Base-by-base conservation (phyloP, 1,140 invertebrate genomes). In the Rhizoglyphus robini region DNA sequence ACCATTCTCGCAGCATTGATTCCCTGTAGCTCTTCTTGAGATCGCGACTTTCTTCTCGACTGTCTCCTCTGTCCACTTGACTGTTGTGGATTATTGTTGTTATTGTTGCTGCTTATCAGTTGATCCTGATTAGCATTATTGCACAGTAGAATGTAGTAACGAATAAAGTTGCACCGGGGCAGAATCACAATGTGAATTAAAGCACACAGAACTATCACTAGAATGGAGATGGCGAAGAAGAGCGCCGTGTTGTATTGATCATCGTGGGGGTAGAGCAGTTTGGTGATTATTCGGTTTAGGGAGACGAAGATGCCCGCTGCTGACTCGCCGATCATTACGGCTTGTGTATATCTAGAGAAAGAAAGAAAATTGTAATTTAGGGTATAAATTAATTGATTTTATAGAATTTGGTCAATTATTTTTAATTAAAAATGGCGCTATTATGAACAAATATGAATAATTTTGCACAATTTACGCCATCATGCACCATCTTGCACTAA, bases 241-340 rank as follows among this genome's bases (percentile, higher is more conserved):
- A 88, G 83, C 30, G 88, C 83, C 0, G 89, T 93, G 72, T 89
- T 92, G 31, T 84, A 75, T 57, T 83, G 77, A 71, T 86, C 79
- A 75, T 90, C 83, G 72, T 84, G 73, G 34, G 87, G 76, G n/a
- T 63, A 32, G 66, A 90, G 66, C 66, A 83, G 75, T 76, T 91
- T 92, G 0, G 88, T 92, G 25, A 88, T 69, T 51, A 92, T 88
- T 27, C 89, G 80, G 74, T 88, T 89, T 1, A 83, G 74, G 13
- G 88, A 92, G 3, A 90, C 86, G 76, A 88, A 82, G 63, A 92
- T 83, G 5, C 89, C 88, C 23, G 89, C 88, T 31, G 86, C 83
- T 80, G 87, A 93, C 83, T 94, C 90, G 61, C 90, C 90, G 20
- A 86, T 85, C 90, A 94, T 93, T 0, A 94, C 88, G 60, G 89